Base-by-base conservation (phyloP, 2,888 invertebrate genomes). In the Drosophila imparisetae region DNA sequence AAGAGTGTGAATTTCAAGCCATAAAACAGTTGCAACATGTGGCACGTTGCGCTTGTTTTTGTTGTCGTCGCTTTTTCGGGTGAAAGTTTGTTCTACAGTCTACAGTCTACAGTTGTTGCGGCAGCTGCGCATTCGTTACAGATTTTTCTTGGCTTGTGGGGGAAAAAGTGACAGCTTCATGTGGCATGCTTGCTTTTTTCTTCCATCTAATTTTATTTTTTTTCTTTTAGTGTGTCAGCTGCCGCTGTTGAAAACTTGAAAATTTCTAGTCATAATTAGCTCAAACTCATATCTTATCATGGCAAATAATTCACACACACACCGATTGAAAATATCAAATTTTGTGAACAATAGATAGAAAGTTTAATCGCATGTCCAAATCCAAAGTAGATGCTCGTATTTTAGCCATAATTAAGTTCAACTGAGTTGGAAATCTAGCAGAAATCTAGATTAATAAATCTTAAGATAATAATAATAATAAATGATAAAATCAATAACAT, bases 1-100 rank as follows among this genome's bases (percentile, higher is more conserved):
- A 89, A 85, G 78, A 85, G 85, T 85, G 90, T 85, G 80, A 89
- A 85, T 89, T 87, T 89, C 75, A 69, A 84, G 80, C 75, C 69
- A 85, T 87, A 73, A 89, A 87, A 81, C 80, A 79, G 88, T 84
- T 87, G 84, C 84, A 87, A 78, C 83, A 72, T 76, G 73, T 68
- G 80, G 73, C 64, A 58, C 40, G 67, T 50, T 72, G 74, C 67
- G 55, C 57, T 62, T 66, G 70, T 79, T 70, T 68, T 79, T 72
- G 32, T 59, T 68, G 57, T 65, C 69, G 64, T 74, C 64, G 63
- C 67, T 86, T 86, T 83, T 86, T 85, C 76, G 80, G 88, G 85
- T 89, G 85, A 85, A 85, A 85, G 85, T 85, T 81, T 87, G 86
- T 85, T 85, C 85, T 85, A 78, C 82, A 71, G 73, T 59, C 30